Conservation (phyloP, 2,888 invertebrate species). For the Tipula unca region DNA sequence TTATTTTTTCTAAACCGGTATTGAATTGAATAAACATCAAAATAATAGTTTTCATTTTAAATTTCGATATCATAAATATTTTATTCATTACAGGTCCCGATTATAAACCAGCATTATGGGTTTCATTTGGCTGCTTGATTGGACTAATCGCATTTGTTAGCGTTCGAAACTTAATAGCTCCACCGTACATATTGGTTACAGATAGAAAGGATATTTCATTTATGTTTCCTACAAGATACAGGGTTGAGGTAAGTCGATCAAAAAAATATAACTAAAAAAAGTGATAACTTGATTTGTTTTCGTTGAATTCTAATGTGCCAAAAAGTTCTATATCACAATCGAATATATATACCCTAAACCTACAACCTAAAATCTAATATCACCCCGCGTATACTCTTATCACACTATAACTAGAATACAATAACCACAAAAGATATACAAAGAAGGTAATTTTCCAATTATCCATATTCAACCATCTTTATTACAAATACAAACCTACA, state of each 20-base stretch:
- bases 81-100: constrained; percentile 23
- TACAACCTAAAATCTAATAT: too few relatives aligned
- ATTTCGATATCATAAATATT: not conserved
- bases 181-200: constrained; percentile 41
- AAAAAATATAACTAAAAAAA: not conserved
- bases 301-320: not conserved
- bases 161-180: constrained; percentile 39
- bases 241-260: constrained; percentile 32
- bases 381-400: too few relatives aligned
- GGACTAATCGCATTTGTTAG: constrained; percentile 34
- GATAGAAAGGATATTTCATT: constrained; percentile 43
- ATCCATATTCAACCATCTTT: constrained; percentile 8
- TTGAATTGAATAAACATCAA: too few relatives aligned
- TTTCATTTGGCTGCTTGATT: constrained; percentile 26
- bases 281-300: not conserved
- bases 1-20: too few relatives aligned
- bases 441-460: constrained; percentile 19
- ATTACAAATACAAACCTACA: not conserved
- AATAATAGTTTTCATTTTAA: too few relatives aligned
- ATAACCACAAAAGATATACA: not conserved
- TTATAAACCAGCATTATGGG: constrained; percentile 22
- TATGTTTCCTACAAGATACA: constrained; percentile 44
- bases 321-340: too few relatives aligned
- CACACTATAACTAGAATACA: not conserved
- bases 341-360: too few relatives aligned